Conservation (phyloP, 2,113 vertebrate genomes). For the Addax nasomaculatus region DNA sequence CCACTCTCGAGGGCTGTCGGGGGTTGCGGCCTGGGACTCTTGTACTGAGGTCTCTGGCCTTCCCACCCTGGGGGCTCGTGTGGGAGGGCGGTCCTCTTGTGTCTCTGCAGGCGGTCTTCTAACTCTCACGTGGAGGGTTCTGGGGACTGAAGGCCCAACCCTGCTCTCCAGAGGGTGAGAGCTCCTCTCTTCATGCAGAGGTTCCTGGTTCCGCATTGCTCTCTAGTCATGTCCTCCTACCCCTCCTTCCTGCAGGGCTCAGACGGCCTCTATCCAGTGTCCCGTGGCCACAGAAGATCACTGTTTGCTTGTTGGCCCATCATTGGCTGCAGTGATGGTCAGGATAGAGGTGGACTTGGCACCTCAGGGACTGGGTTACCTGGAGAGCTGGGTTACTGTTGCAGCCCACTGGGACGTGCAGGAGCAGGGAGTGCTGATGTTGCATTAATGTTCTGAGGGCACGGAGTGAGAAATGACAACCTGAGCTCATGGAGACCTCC, state of each 20-base stretch:
- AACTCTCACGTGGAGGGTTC: not conserved
- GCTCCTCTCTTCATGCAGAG: not conserved
- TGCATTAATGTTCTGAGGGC: not conserved
- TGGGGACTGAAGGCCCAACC: not conserved
- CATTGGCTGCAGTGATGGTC: not conserved
- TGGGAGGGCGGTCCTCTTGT: not conserved
- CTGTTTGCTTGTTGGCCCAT: not conserved
- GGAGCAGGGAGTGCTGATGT: not conserved
- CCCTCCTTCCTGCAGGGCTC: not conserved
- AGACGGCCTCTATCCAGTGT: not conserved
- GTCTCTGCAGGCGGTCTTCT: not conserved
- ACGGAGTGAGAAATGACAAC: not conserved
- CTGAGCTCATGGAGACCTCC: not conserved
- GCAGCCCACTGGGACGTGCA: not conserved
- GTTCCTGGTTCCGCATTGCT: not conserved
- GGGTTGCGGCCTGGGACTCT: rapidly evolving
- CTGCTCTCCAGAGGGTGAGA: not conserved
- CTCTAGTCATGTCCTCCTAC: not conserved
- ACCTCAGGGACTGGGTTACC: not conserved
- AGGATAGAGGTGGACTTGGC: not conserved
- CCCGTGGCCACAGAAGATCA: not conserved
- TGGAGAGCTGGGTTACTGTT: not conserved
- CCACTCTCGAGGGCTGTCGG: rapidly evolving
- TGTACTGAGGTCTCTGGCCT: not conserved
- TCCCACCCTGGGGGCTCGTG: not conserved